Evolutionary conservation across 2,888 invertebrate genomes (phyloP).

Genomic region (Cheilosia vernalis): DNA sequence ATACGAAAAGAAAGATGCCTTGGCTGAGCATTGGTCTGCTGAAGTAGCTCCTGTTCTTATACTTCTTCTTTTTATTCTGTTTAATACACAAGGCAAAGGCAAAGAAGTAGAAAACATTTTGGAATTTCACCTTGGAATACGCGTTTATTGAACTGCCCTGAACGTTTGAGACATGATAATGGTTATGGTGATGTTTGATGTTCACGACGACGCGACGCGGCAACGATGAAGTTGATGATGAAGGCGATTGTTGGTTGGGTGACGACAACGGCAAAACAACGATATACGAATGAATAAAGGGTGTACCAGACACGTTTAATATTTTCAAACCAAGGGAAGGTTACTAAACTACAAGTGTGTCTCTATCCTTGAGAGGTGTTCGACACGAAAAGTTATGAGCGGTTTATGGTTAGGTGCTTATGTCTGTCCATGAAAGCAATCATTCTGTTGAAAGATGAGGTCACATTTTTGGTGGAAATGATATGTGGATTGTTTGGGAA

Average conservation of each 20-base stretch:
- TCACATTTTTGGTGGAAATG: not conserved
- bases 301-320: slow-evolving; percentile 9
- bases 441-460: slow-evolving; percentile 10
- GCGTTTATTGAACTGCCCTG: slow-evolving; percentile 74
- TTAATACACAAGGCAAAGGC: slow-evolving; percentile 51
- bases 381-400: slow-evolving; percentile 37
- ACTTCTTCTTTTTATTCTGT: slow-evolving; percentile 26
- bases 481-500: not conserved
- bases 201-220: slow-evolving; percentile 18
- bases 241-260: slow-evolving; percentile 34
- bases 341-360: slow-evolving; percentile 67
- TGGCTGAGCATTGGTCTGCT: slow-evolving; percentile 49
- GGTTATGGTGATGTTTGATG: slow-evolving; percentile 71
- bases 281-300: slow-evolving; percentile 19
- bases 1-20: slow-evolving; percentile 62
- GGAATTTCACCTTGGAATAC: slow-evolving; percentile 74
- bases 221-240: slow-evolving; percentile 27
- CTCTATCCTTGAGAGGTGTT: slow-evolving; percentile 62
- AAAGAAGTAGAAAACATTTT: slow-evolving; percentile 72
- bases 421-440: slow-evolving; percentile 30
- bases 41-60: slow-evolving; percentile 55
- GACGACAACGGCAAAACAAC: slow-evolving; percentile 21
- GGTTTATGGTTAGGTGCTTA: slow-evolving; percentile 30
- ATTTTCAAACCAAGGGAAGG: slow-evolving; percentile 54
- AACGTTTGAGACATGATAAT: slow-evolving; percentile 75